Base-by-base conservation (phyloP, 2,888 invertebrate genomes). In the Parapristionchus giblindavisi region DNA sequence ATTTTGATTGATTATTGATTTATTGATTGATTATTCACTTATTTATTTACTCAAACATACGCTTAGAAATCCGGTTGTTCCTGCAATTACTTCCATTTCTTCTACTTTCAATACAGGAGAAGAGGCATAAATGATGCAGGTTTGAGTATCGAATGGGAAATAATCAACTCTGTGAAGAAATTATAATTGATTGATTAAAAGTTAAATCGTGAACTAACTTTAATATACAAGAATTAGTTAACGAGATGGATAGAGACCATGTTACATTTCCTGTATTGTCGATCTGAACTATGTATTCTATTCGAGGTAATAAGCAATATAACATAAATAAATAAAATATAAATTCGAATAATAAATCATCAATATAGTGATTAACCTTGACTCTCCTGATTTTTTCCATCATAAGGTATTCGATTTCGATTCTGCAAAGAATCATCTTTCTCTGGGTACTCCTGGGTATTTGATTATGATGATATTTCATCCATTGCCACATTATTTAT, bases 311-410 rank as follows among this genome's bases (percentile, higher is more conserved):
- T 58, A 17, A 32, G 1, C 14, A 4, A 27, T n/a, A n/a, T n/a
- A n/a, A n/a, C n/a, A n/a, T n/a, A n/a, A n/a, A n/a, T n/a, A n/a
- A n/a, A n/a, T n/a, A n/a, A n/a, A n/a, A n/a, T n/a, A n/a, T n/a
- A n/a, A n/a, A n/a, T n/a, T n/a, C n/a, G n/a, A n/a, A n/a, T n/a
- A n/a, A n/a, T n/a, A n/a, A n/a, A n/a, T n/a, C n/a, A 43, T 43
- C 43, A 8, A 14, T 43, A 14, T 14, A 17, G 4, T n/a, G 27
- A 43, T n/a, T 2, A 27, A 65, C 63, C 63, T 65, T 65, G 29
- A 65, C 63, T 24, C 43, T 65, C 17, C 63, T 65, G 43, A 65
- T 43, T 65, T 65, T 65, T 29, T 65, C 63, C 63, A 65, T 65
- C 63, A 65, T 65, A 5, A 65, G 63, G 29, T 29, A 27, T 32